Evolutionary conservation across 2,113 vertebrate genomes (phyloP).

Genomic region (Thryonomys swinderianus): DNA sequence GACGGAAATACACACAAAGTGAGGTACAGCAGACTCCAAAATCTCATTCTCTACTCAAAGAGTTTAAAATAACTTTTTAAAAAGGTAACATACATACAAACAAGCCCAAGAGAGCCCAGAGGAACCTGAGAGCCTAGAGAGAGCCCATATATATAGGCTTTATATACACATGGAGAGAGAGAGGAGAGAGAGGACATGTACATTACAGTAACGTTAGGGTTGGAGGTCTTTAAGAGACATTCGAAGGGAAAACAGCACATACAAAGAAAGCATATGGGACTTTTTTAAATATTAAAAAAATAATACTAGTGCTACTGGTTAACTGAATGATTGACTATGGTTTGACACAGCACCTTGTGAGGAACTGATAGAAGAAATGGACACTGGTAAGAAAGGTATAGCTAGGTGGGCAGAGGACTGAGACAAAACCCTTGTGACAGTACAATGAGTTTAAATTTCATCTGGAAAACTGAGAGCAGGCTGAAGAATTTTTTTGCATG

Average conservation of each 20-base stretch:
- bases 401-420: not conserved
- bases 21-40: not conserved
- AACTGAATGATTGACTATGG: not conserved
- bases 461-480: not conserved
- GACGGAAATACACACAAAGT: slow-evolving; percentile 18
- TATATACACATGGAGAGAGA: not conserved
- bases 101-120: not conserved
- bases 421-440: not conserved
- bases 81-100: not conserved
- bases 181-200: not conserved
- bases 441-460: not conserved
- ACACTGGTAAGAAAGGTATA: not conserved
- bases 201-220: not conserved
- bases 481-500: not conserved
- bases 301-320: not conserved
- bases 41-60: not conserved
- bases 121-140: not conserved
- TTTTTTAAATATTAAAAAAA: not conserved
- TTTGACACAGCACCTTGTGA: not conserved
- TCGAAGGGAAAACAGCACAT: not conserved
- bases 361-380: not conserved
- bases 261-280: not conserved
- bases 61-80: slow-evolving; percentile 8
- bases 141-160: not conserved
- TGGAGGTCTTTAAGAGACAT: not conserved